Evolutionary conservation across 2,113 vertebrate genomes (phyloP), one percentile per base, ranked within the genome.

Genomic region (Penelope pileata): DNA sequence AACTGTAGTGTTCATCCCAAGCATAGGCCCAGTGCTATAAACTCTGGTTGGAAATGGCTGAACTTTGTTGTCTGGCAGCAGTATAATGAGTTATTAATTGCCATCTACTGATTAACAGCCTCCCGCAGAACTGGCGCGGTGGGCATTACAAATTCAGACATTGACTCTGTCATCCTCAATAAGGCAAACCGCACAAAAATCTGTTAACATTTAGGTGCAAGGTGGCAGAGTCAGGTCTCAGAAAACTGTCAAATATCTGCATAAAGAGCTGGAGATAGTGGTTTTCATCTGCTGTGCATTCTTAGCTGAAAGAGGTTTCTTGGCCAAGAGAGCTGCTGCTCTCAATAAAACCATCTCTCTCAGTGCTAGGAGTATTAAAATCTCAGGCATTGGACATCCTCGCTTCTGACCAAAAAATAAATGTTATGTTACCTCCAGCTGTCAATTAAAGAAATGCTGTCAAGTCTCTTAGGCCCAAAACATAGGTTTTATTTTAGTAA

Each of bases 171-270:
- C 86, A 88, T 84, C 80, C 43, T 88, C 73, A 58, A 64, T 95
- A 95, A 95, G 91, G 90, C 86, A 96, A 94, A 75, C 68, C 48
- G 30, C 64, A 86, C 48, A 91, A 81, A 88, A 82, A 56, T 76
- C 64, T 73, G 5, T 78, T 75, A n/a, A 83, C 12, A 23, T 86
- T 91, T 94, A 60, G n/a, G 67, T 81, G 60, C 40, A 60, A 69
- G 64, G 48, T 86, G 91, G 22, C 64, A 91, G 90, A 96, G 88
- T 94, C 79, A 82, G 88, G 45, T 66, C 56, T 86, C 5, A 2
- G 53, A 75, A 78, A 94, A 34, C 63, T 73, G 50, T 78, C 76
- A 72, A 62, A 77, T 36, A 12, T 32, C 12, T 58, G 54, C 53
- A 29, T 64, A 54, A 86, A 63, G n/a, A 93, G 38, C 38, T 86